These are phyloP conservation scores for Dufourea novaeangliae DNA, from an alignment of 1,140 invertebrate genomes.

Conservation along the genomic window DNA sequence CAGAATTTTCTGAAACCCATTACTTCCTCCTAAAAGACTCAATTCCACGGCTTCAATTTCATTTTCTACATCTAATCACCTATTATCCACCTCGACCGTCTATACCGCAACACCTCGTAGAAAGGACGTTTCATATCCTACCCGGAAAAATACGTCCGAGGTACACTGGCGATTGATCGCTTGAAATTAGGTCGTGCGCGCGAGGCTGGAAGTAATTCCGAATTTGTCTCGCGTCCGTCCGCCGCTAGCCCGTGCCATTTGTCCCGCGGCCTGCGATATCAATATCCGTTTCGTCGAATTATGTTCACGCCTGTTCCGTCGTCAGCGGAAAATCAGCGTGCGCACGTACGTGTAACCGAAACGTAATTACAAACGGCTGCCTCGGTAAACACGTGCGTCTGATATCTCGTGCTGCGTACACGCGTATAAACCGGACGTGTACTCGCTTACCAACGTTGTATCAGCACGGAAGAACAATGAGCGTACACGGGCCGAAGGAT, in stretches of 20 bases:
- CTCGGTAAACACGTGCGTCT: constrained; percentile 47
- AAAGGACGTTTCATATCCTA: too few species aligned
- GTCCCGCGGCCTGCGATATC: constrained; percentile 24
- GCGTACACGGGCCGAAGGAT: background rate
- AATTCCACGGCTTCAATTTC: too few species aligned
- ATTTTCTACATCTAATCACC: too few species aligned
- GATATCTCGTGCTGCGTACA: constrained; percentile 19
- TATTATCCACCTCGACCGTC: too few species aligned
- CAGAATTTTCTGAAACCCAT: too few species aligned
- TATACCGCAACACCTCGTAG: too few species aligned
- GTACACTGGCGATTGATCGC: background rate
- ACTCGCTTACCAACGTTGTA: background rate
- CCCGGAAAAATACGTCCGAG: background rate
- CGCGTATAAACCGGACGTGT: constrained; percentile 4
- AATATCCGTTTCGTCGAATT: constrained; percentile 51
- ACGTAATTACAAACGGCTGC: constrained; percentile 44
- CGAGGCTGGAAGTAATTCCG: constrained; percentile 6
- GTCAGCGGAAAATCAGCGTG: constrained; percentile 39
- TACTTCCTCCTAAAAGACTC: too few species aligned
- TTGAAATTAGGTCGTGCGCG: too few species aligned
- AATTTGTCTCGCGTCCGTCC: constrained; percentile 27
- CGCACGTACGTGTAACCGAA: constrained; percentile 37
- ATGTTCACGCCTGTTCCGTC: constrained; percentile 43
- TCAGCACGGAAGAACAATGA: constrained; percentile 34
- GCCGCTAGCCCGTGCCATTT: constrained; percentile 12